Evolutionary conservation across 2,888 invertebrate species (phyloP), one percentile per base, ranked within the genome.

Genomic region (Pterobdella sp.): DNA sequence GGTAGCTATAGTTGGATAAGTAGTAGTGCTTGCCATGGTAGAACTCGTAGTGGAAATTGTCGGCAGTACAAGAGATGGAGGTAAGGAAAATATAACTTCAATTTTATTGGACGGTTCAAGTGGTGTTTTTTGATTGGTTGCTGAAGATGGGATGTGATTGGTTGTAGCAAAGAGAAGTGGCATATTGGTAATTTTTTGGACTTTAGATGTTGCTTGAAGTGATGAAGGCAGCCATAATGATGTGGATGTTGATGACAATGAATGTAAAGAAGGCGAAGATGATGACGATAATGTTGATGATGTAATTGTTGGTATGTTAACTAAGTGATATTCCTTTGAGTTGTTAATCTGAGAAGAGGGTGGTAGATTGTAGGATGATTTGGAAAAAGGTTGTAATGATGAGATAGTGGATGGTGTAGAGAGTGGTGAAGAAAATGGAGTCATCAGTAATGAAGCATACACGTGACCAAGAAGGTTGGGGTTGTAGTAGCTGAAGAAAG

Each of bases 181-280:
- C n/a, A n/a, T n/a, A n/a, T n/a, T n/a, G n/a, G n/a, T n/a, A n/a
- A n/a, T n/a, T n/a, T n/a, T n/a, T n/a, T n/a, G n/a, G 26, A n/a
- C 60, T 3, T 56, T n/a, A 56, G 60, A 56, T 56, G 60, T 56
- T 56, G 60, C 26, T n/a, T 18, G n/a, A 3, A n/a, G 60, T 4
- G 60, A 56, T 31, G 35, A 65, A 65, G 65, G 65, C 65, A 65
- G 35, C 14, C 34, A 65, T 18, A n/a, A 35, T 35, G 65, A 65
- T 65, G 65, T 31, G 26, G 35, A 65, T 32, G 65, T 31, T 7
- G 65, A 35, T 7, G 35, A 34, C n/a, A 34, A 31, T 32, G 65
- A 65, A 31, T 4, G 32, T 56, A 26, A 56, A 3, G n/a, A 65
- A 22, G 65, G 32, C 31, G 65, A 35, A 22, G 65, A 65, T 65